These are phyloP conservation scores for Tethea ocularis DNA, from an alignment of 2,888 invertebrate genomes.

Conservation along the genomic window DNA sequence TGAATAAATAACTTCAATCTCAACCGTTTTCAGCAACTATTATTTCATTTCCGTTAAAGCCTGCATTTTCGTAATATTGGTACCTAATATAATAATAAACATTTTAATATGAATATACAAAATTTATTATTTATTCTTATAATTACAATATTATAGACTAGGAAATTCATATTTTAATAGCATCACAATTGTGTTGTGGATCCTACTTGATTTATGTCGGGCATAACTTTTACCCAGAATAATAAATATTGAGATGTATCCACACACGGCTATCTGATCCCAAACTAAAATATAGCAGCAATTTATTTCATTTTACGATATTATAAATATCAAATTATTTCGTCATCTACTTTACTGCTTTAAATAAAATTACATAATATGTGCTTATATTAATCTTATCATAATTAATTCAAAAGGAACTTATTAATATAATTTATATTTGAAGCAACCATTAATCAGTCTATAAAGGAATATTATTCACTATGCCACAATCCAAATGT, in stretches of 20 bases:
- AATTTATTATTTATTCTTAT: slow-evolving; percentile 14
- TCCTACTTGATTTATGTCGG: no score
- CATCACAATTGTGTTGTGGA: no score
- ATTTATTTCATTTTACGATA: no score
- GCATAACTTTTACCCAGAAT: not conserved
- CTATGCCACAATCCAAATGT: no score
- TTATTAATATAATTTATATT: not conserved
- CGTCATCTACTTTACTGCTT: no score
- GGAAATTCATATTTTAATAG: not conserved
- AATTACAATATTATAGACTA: slow-evolving; percentile 20
- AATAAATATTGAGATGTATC: no score
- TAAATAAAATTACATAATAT: no score
- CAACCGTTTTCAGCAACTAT: slow-evolving; percentile 15
- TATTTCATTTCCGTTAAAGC: slow-evolving; percentile 12
- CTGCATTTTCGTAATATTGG: slow-evolving; percentile 11
- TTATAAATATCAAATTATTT: no score
- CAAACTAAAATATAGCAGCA: no score
- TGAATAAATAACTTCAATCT: slow-evolving; percentile 1
- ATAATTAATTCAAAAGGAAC: not conserved
- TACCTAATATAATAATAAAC: slow-evolving; percentile 24
- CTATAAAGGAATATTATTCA: not conserved
- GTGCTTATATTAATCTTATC: not conserved
- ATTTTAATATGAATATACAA: slow-evolving; percentile 20
- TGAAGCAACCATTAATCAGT: not conserved
- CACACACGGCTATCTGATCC: no score